Evolutionary conservation across 2,113 vertebrate species (phyloP).

Genomic region (Leucosticte australis): DNA sequence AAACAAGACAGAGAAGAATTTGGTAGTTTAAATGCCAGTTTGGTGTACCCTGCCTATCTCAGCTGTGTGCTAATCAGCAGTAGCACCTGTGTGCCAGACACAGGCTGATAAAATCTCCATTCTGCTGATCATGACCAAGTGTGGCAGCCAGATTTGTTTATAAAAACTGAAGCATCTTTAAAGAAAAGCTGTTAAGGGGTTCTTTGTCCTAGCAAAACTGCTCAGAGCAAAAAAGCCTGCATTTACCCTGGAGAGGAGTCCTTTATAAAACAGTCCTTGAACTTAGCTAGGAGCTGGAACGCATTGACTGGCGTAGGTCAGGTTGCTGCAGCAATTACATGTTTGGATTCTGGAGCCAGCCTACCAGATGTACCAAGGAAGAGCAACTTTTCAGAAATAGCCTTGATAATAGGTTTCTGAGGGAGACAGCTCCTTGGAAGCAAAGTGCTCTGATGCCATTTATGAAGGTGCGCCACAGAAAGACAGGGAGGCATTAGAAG

Average conservation of each 20-base stretch:
- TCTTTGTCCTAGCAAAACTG: neutral
- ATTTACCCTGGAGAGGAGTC: neutral
- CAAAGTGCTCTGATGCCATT: neutral
- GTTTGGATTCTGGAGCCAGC: neutral
- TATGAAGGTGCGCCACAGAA: neutral
- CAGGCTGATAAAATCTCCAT: neutral
- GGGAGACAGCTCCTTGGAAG: neutral
- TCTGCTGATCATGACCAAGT: neutral
- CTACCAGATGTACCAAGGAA: neutral
- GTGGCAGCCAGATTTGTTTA: neutral
- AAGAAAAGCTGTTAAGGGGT: neutral
- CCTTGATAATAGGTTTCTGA: conserved; percentile 45
- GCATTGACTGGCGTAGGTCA: neutral
- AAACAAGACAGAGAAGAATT: neutral
- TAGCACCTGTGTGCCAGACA: neutral
- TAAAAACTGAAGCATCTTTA: neutral
- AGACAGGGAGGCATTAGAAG: neutral
- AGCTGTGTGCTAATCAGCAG: neutral
- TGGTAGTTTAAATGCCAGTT: neutral
- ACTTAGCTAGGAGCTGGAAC: neutral
- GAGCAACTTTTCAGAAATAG: conserved; percentile 30
- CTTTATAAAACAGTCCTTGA: neutral
- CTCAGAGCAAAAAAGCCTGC: neutral
- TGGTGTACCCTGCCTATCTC: neutral
- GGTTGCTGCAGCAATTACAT: neutral